Evolutionary conservation across 2,888 invertebrate species (phyloP).

Genomic region (Leuctra nigra): DNA sequence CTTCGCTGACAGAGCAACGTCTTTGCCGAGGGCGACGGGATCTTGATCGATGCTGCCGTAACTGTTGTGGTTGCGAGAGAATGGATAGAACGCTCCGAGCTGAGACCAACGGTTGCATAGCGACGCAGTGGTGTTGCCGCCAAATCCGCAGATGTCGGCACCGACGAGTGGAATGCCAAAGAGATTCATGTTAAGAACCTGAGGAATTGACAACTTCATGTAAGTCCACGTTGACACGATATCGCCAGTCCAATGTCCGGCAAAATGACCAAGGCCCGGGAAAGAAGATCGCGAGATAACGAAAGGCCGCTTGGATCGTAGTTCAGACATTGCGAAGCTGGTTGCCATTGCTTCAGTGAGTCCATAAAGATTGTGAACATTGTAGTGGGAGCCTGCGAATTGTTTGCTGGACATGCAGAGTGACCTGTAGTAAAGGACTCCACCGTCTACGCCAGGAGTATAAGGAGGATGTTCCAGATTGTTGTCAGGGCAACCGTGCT

Average conservation of each 20-base stretch:
- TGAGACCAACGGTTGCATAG: constrained; percentile 81
- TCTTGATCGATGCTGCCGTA: constrained; percentile 69
- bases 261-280: constrained; percentile 63
- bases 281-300: constrained; percentile 74
- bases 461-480: constrained; percentile 62
- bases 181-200: constrained; percentile 63
- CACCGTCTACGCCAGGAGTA: constrained; percentile 54
- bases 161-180: constrained; percentile 80
- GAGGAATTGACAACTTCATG: constrained; percentile 63
- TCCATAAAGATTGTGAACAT: constrained; percentile 74
- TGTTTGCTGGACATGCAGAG: constrained; percentile 75
- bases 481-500: constrained; percentile 49
- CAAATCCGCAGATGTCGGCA: constrained; percentile 71
- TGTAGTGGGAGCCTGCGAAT: constrained; percentile 60
- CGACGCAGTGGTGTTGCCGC: constrained; percentile 57
- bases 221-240: constrained; percentile 70
- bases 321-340: constrained; percentile 56
- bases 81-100: constrained; percentile 82
- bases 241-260: constrained; percentile 84
- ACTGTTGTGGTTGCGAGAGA: constrained; percentile 77
- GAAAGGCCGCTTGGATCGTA: constrained; percentile 63
- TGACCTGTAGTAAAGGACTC: constrained; percentile 57
- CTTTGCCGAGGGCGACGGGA: constrained; percentile 66
- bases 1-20: constrained; percentile 57
- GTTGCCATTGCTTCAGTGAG: constrained; percentile 68